Evolutionary conservation across 2,797 vertebrate genomes (phyloP).

Genomic region (Salmo trutta): DNA sequence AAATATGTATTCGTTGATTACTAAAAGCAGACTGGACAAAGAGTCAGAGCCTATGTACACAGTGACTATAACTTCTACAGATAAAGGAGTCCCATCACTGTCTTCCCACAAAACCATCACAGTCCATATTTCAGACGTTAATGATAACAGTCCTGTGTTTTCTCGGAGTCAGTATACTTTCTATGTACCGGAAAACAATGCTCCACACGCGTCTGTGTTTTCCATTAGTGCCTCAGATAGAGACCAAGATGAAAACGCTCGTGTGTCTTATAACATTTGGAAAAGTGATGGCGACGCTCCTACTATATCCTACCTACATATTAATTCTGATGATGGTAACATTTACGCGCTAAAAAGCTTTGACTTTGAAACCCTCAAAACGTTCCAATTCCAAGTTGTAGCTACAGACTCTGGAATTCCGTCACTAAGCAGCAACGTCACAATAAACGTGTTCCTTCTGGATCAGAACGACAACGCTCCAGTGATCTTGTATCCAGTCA

Average conservation of each 20-base stretch:
- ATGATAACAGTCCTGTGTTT: slow-evolving; percentile 73
- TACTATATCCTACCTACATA: background rate
- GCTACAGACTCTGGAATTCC: too few relatives aligned
- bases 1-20: slow-evolving; percentile 26
- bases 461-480: too few relatives aligned
- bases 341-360: slow-evolving; percentile 48
- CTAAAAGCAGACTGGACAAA: slow-evolving; percentile 7
- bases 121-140: slow-evolving; percentile 54
- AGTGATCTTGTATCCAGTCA: too few relatives aligned
- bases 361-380: slow-evolving; percentile 52
- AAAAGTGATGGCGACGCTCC: background rate
- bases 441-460: too few relatives aligned
- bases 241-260: slow-evolving; percentile 10
- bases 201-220: slow-evolving; percentile 25
- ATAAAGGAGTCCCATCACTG: slow-evolving; percentile 29
- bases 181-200: slow-evolving; percentile 74
- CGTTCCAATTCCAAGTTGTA: background rate
- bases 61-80: slow-evolving; percentile 16
- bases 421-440: too few relatives aligned
- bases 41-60: slow-evolving; percentile 17
- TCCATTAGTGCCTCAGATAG: background rate
- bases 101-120: slow-evolving; percentile 18
- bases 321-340: background rate
- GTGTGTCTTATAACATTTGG: slow-evolving; percentile 1
- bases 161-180: slow-evolving; percentile 71